phyloP scores from a whole-genome alignment of 1,140 invertebrate species.

The Lordiphosa clarofinis region DNA sequence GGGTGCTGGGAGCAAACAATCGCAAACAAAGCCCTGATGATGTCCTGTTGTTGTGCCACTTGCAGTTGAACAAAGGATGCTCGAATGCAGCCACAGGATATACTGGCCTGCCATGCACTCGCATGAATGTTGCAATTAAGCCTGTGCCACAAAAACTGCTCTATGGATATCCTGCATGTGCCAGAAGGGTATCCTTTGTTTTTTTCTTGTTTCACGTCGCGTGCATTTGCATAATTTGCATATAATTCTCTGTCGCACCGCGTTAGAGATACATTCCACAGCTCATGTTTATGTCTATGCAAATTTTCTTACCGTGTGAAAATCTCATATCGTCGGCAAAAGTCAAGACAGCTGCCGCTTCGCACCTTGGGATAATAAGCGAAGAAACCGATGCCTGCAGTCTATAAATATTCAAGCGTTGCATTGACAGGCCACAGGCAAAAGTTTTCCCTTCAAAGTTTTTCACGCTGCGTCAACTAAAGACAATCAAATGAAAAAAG shows the following conservation, averaged over 20 bases:
- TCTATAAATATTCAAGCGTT: conserved; percentile 44
- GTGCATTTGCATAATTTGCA: conserved; percentile 58
- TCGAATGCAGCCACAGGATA: conserved; percentile 1
- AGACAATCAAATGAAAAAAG: conserved; percentile 24
- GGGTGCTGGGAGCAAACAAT: too few relatives aligned
- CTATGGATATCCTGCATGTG: conserved; percentile 20
- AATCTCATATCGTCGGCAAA: conserved; percentile 6
- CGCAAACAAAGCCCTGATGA: conserved; percentile 1
- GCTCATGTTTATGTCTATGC: conserved; percentile 33
- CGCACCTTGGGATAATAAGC: background rate
- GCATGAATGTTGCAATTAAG: conserved; percentile 45
- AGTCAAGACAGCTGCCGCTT: conserved; percentile 37
- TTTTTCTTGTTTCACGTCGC: conserved; percentile 19
- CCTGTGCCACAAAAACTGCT: conserved; percentile 2
- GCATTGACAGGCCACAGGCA: conserved; percentile 37
- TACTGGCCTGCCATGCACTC: too few relatives aligned
- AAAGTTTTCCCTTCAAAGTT: conserved; percentile 36
- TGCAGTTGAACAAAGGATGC: conserved; percentile 24
- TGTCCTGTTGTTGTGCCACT: conserved; percentile 37
- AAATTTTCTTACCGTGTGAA: conserved; percentile 44
- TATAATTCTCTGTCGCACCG: conserved; percentile 51
- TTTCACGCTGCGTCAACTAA: conserved; percentile 27
- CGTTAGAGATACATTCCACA: conserved; percentile 38
- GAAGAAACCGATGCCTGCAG: conserved; percentile 7
- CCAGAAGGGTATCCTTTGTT: background rate